Conservation (phyloP, 2,888 invertebrate genomes). For the Synergus gifuensis region DNA sequence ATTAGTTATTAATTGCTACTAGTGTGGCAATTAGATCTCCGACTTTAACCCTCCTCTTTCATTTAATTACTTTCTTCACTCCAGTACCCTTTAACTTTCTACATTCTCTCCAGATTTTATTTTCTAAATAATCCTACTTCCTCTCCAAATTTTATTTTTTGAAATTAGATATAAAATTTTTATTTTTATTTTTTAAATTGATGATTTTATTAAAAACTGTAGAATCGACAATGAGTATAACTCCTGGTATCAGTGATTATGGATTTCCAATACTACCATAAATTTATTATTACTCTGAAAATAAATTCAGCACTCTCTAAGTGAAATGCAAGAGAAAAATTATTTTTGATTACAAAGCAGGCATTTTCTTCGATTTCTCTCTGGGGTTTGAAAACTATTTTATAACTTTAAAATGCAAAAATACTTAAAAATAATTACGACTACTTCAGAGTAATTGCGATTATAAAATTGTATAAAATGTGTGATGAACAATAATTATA, state of each 20-base stretch:
- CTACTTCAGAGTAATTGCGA: not conserved
- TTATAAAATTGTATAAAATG: not conserved
- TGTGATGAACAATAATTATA: not conserved
- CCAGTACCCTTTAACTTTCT: no score
- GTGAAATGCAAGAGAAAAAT: not conserved
- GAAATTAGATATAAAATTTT: not conserved
- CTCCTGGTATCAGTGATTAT: not conserved
- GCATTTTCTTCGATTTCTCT: no score
- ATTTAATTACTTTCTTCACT: not conserved
- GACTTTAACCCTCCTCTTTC: not conserved
- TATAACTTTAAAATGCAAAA: no score
- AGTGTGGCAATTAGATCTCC: constrained; percentile 27
- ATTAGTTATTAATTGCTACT: constrained; percentile 37
- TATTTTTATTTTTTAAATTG: not conserved
- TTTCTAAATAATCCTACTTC: no score
- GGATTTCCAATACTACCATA: not conserved
- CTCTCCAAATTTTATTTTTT: not conserved
- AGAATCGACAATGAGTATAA: not conserved
- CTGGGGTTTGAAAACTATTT: no score
- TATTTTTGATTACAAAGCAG: no score
- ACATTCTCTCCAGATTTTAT: not conserved
- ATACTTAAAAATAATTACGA: not conserved
- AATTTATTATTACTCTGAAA: not conserved
- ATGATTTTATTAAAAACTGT: not conserved
- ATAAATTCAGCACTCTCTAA: not conserved